Base-by-base conservation (phyloP, 2,888 invertebrate species). In the Epistrophe grossulariae region DNA sequence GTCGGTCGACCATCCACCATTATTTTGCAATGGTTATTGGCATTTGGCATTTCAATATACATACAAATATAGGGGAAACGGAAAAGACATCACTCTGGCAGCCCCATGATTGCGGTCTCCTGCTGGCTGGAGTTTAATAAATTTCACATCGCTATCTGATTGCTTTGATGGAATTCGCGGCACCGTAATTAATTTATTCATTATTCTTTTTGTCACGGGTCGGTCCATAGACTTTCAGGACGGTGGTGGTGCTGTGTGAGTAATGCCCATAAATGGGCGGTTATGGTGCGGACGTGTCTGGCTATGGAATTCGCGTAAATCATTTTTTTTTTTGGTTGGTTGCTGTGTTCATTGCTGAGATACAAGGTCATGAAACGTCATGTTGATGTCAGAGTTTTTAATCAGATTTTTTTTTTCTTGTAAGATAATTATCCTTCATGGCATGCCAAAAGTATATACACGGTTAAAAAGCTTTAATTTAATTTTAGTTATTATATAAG, bases 151-250 rank as follows among this genome's bases (percentile, higher is more conserved):
- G 62, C 84, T 81, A 84, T 84, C 84, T 84, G 84, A 84, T 84
- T 84, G 81, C 72, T 84, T 66, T 84, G 84, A 81, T 78, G 80
- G 84, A 84, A 84, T 84, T 84, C 71, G 80, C 77, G 81, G 70
- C 80, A 84, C 76, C 68, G 57, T 81, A 84, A 84, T 84, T 84
- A 84, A 84, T 84, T 84, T 84, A 84, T 84, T 80, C 84, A 81
- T 84, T 84, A 72, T 84, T 84, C 73, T 72, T 77, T 81, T 84
- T 59, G 84, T 77, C 76, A 77, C 64, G 76, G 71, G 66, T 77
- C 13, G 71, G 66, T 77, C 13, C 64, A 55, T 55, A 55, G 28
- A 15, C 55, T 52, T n/a, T 13, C 52, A 24, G 17, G 9, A 10
- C 24, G 7, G 13, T 4, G 28, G 13, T 19, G 81, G 28, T n/a